Percentiles rank a stretch among this genome's conserved stretches.
These are phyloP conservation scores for Drosophila flavopinicola DNA, from an alignment of 2,888 invertebrate genomes.

Conservation along the genomic window DNA sequence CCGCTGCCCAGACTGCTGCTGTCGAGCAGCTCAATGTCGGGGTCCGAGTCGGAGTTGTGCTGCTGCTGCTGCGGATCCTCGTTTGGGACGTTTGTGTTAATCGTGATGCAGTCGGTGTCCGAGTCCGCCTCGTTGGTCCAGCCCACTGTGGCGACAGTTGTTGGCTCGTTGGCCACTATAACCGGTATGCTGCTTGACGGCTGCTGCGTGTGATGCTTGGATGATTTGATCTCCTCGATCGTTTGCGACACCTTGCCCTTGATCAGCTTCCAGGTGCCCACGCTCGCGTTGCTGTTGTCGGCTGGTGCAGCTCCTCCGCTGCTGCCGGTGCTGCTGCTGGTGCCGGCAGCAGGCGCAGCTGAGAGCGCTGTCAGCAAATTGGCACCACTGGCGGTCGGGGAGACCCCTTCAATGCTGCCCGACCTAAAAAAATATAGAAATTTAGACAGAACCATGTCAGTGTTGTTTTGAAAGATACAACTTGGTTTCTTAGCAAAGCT, in stretches of 20 bases:
- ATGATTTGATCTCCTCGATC: slow-evolving; percentile 84
- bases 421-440: slow-evolving; percentile 71
- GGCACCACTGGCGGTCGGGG: slow-evolving; percentile 75
- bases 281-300: slow-evolving; percentile 64
- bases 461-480: not conserved
- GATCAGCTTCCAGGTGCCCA: slow-evolving; percentile 84
- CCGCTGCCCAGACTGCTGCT: slow-evolving; percentile 54
- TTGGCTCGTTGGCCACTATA: slow-evolving; percentile 60
- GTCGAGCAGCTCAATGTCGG: slow-evolving; percentile 79
- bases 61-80: slow-evolving; percentile 71
- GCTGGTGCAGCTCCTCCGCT: slow-evolving; percentile 14
- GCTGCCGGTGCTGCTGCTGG: no score
- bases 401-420: slow-evolving; percentile 82
- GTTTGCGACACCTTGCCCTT: slow-evolving; percentile 84
- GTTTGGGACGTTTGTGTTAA: slow-evolving; percentile 75
- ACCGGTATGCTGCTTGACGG: slow-evolving; percentile 53
- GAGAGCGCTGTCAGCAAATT: slow-evolving; percentile 74
- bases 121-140: slow-evolving; percentile 80
- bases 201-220: slow-evolving; percentile 73
- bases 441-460: slow-evolving; percentile 32
- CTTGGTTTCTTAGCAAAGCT: slow-evolving; percentile 7
- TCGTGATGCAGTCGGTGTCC: slow-evolving; percentile 79
- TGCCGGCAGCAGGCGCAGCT: slow-evolving; percentile 20
- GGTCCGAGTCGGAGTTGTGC: slow-evolving; percentile 81
- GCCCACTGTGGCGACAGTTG: slow-evolving; percentile 39